These are phyloP conservation scores for Chironomus tentans DNA, from an alignment of 2,888 invertebrate genomes.

Conservation along the genomic window DNA sequence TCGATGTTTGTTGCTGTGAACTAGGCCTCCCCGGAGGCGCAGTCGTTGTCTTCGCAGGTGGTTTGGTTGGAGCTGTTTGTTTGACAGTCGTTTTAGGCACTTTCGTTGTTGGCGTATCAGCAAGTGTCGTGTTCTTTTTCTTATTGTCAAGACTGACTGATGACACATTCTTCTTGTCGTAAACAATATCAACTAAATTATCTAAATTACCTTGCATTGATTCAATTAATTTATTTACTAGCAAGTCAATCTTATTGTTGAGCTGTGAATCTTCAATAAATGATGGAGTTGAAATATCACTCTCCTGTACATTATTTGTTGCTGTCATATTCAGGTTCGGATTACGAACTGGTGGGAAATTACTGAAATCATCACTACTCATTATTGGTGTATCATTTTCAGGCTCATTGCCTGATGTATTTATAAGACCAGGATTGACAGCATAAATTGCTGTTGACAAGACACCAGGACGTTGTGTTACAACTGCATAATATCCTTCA, in stretches of 20 bases:
- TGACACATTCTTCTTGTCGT: constrained; percentile 43
- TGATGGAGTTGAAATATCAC: constrained; percentile 65
- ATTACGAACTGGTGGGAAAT: constrained; percentile 78
- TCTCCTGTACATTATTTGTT: constrained; percentile 47
- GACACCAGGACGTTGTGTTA: constrained; percentile 16
- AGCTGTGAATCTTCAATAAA: constrained; percentile 68
- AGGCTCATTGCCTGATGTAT: constrained; percentile 30
- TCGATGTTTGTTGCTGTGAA: constrained; percentile 14
- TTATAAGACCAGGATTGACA: constrained; percentile 30
- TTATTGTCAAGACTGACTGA: constrained; percentile 32
- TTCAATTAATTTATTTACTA: constrained; percentile 75
- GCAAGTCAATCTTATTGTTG: constrained; percentile 68
- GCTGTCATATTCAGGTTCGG: constrained; percentile 68
- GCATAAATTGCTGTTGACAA: constrained; percentile 20
- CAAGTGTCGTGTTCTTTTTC: constrained; percentile 27
- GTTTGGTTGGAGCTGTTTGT: constrained; percentile 28
- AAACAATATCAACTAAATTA: constrained; percentile 67
- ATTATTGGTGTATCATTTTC: constrained; percentile 52
- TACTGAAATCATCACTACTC: constrained; percentile 62
- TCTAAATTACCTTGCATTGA: constrained; percentile 76
- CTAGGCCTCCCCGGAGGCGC: constrained; percentile 12
- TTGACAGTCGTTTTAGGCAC: constrained; percentile 31
- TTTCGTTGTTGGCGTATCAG: constrained; percentile 28
- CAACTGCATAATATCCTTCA: constrained; percentile 22
- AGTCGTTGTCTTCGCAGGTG: constrained; percentile 29